Base-by-base conservation (phyloP, 2,888 invertebrate species). In the Arctia plantaginis region DNA sequence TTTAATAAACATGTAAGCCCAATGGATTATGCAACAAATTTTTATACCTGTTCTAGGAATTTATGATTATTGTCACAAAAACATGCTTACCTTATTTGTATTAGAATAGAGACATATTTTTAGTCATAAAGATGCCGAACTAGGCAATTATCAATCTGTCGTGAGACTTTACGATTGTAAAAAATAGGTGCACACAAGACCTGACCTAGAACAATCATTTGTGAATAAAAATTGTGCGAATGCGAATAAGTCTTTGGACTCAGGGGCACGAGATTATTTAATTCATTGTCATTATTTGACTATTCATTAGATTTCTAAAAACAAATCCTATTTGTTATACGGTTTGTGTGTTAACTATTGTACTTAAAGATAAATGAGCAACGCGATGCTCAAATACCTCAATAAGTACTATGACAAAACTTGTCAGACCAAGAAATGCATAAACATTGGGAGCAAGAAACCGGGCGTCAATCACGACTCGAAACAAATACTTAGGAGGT, bases 401-500 rank as follows among this genome's bases (percentile, higher is more conserved):
- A 83, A 81, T 80, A n/a, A n/a, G 75, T 74, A 75, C 76, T 82
- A 83, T 79, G 82, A 80, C 80, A 77, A 73, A 74, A 78, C 71
- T 30, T 72, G 78, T 73, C 70, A 44, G 65, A 78, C 51, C 64
- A 69, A 76, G 75, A 75, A 77, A 79, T 80, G 74, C 75, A 79
- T 78, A 69, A 74, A 77, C 69, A 80, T 78, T 76, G 79, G 76
- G 81, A 80, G 80, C 82, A 85, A 87, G 86, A 86, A 88, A 86
- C 79, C 83, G 71, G 73, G 73, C 77, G 81, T 82, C 79, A 85
- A 89, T 89, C 88, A 89, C 88, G 89, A 87, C 79, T 86, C 75
- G 84, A 83, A 81, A 85, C 82, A 84, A 87, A 88, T 87, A 85
- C 83, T 79, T 74, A 69, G 72, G 69, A 72, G 86, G 88, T 91